Percentiles rank a stretch among this genome's conserved stretches.
phyloP scores from a whole-genome alignment of 2,113 vertebrate species.

The Zapornia atra region DNA sequence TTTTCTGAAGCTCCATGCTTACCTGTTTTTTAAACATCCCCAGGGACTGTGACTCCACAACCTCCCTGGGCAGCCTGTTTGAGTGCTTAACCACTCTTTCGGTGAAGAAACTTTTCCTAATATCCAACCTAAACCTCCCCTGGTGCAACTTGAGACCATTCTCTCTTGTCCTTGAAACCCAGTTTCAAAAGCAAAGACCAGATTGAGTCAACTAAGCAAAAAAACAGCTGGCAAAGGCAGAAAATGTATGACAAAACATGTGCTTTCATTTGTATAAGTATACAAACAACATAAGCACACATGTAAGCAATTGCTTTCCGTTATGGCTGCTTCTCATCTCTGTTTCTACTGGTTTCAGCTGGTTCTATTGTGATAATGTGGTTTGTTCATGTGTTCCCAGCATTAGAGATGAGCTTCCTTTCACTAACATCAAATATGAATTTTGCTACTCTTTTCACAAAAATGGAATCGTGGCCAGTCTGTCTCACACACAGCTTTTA shows the following conservation, averaged over 20 bases:
- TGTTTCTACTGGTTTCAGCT: background rate
- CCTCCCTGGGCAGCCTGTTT: too few species aligned
- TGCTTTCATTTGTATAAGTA: constrained; percentile 18
- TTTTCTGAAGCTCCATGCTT: too few species aligned
- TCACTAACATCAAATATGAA: background rate
- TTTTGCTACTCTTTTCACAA: background rate
- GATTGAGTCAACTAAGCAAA: background rate
- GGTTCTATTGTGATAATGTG: background rate
- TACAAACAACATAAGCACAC: constrained; percentile 26
- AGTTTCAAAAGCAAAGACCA: background rate
- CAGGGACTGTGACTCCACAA: too few species aligned
- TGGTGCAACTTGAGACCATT: too few species aligned
- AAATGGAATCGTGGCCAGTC: background rate
- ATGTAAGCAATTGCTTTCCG: constrained; percentile 24
- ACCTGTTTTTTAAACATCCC: too few species aligned
- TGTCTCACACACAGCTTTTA: background rate
- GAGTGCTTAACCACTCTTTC: too few species aligned
- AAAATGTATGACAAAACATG: background rate
- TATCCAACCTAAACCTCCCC: too few species aligned
- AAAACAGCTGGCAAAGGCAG: background rate
- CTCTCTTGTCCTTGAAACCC: background rate
- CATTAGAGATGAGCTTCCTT: background rate
- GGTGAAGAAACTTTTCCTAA: too few species aligned
- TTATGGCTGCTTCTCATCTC: background rate
- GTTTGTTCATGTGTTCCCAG: background rate